Base-by-base conservation (phyloP, 2,113 vertebrate species). In the Dendropsophus ebraccatus region DNA sequence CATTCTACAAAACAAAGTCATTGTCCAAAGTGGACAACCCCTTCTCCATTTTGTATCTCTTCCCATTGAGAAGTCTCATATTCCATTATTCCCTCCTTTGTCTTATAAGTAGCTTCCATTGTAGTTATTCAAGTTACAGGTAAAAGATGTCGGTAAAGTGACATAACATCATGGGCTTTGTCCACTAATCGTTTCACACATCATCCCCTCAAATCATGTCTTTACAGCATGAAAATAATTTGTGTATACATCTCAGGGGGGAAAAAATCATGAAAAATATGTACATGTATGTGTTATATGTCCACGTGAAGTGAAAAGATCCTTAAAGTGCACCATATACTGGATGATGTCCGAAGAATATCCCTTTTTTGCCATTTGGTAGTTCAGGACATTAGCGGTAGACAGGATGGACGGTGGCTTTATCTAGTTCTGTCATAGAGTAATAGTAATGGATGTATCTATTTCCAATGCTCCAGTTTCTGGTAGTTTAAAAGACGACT, bases 291-390 rank as follows among this genome's bases (percentile, higher is more conserved):
- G 16, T 65, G 58, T 49, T 16, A 25, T 35, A 56, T 58, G 30
- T 32, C 62, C 28, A 67, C 14, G 30, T 60, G 32, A 11, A n/a
- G 30, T 79, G 32, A 58, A 79, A 79, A 79, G 54, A 79, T 79
- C 32, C 52, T 58, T 79, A 58, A 58, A 60, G 76, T 79, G 76
- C 76, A 12, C 52, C 76, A 79, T 9, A 58, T 79, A 35, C 35
- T 60, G 28, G 21, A 58, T n/a, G 19, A n/a, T 79, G 52, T 77
- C 74, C 47, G 32, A 28, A 52, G 25, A 79, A 60, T 14, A 60
- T 54, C 23, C 21, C 1, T 72, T 72, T 60, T 69, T 69, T 69
- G 14, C 9, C 32, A 37, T 37, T 37, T 37, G 7, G 67, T 70
- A 37, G 16, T 70, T 41, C 35, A 41, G 19, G 25, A 19, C 2